Evolutionary conservation across 2,888 invertebrate genomes (phyloP).

Genomic region (Pseudococcus longispinus): DNA sequence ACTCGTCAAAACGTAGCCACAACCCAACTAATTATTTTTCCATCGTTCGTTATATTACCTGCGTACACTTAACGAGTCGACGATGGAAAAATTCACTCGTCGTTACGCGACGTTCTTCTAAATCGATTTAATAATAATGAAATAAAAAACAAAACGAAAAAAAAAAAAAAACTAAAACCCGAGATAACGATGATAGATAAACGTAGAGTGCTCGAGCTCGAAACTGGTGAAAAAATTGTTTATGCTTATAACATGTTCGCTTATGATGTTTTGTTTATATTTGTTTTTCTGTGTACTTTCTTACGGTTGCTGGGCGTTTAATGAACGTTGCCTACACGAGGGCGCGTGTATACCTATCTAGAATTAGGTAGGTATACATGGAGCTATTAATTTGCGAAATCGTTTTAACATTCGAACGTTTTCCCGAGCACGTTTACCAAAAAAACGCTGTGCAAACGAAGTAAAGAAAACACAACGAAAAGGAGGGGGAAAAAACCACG

Average conservation of each 20-base stretch:
- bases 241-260: conserved; percentile 19
- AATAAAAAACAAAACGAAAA: background rate
- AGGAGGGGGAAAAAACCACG: background rate
- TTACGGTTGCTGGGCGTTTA: conserved; percentile 9
- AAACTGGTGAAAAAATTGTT: conserved; percentile 20
- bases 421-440: background rate
- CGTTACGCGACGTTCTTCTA: background rate
- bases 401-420: background rate
- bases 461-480: background rate
- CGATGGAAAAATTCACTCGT: background rate
- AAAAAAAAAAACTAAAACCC: too few relatives aligned
- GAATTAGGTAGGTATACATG: background rate
- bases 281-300: conserved; percentile 26
- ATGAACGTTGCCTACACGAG: background rate
- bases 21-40: background rate
- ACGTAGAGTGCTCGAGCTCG: background rate
- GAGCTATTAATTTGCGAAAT: background rate
- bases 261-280: conserved; percentile 34
- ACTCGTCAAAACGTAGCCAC: background rate
- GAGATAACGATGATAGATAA: background rate
- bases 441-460: background rate
- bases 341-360: background rate
- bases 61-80: background rate
- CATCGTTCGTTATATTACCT: background rate
- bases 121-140: background rate